Evolutionary conservation across 2,888 invertebrate genomes (phyloP).

Genomic region (Luperina nickerlii): DNA sequence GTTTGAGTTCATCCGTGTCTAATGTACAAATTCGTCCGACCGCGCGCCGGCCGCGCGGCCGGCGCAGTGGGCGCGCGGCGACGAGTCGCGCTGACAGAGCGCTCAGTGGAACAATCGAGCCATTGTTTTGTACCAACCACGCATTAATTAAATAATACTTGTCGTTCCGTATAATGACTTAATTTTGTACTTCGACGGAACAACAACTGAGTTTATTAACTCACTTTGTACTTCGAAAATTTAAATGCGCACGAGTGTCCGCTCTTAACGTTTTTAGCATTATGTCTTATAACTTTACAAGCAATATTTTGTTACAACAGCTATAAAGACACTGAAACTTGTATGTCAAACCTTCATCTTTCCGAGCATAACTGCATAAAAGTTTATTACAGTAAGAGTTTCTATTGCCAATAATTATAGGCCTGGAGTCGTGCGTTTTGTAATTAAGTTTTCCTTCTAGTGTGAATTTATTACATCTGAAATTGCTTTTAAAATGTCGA

Average conservation of each 20-base stretch:
- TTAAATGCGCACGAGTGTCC: constrained; percentile 58
- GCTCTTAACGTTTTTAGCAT: constrained; percentile 59
- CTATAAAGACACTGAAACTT: constrained; percentile 62
- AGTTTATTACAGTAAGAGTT: constrained; percentile 67
- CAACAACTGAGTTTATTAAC: constrained; percentile 64
- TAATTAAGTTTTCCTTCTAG: constrained; percentile 54
- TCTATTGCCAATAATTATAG: constrained; percentile 67
- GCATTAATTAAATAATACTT: constrained; percentile 81
- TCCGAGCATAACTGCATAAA: constrained; percentile 56
- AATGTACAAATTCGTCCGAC: constrained; percentile 49
- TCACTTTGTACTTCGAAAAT: constrained; percentile 62
- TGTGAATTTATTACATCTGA: constrained; percentile 49
- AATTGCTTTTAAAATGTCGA: constrained; percentile 16
- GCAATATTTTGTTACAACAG: constrained; percentile 70
- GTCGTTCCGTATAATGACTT: constrained; percentile 79
- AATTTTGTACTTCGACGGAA: constrained; percentile 73
- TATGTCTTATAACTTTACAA: constrained; percentile 63
- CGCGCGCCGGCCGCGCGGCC: constrained; percentile 15
- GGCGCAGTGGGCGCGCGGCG: constrained; percentile 61
- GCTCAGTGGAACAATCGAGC: constrained; percentile 75
- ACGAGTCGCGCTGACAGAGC: constrained; percentile 64
- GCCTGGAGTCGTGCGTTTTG: constrained; percentile 43
- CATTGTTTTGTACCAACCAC: constrained; percentile 78
- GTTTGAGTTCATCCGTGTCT: constrained; percentile 48
- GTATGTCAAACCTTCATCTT: constrained; percentile 60